Evolutionary conservation across 2,797 vertebrate species (phyloP).

Genomic region (Labroides dimidiatus): DNA sequence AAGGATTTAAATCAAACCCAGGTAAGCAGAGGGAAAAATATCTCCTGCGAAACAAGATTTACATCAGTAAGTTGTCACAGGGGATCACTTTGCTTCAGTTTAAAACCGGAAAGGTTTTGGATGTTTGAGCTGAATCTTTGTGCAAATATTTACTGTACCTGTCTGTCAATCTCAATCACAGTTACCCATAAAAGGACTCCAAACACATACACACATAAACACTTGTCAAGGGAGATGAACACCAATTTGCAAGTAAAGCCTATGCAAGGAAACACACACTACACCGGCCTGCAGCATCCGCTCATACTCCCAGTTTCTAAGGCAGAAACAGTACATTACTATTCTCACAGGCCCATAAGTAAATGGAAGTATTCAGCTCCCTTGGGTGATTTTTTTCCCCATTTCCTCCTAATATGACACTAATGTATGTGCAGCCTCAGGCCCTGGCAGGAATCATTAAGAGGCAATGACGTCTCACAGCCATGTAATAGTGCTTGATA

Average conservation of each 20-base stretch:
- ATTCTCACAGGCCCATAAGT: slow-evolving; percentile 48
- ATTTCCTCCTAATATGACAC: slow-evolving; percentile 68
- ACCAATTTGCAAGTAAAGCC: not conserved
- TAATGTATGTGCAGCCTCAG: slow-evolving; percentile 62
- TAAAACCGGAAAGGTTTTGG: not conserved
- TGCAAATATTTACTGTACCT: not conserved
- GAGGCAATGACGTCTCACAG: slow-evolving; percentile 23
- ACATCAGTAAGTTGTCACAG: not conserved
- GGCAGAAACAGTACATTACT: slow-evolving; percentile 30
- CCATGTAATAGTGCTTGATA: slow-evolving; percentile 16
- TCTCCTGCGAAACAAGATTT: no score
- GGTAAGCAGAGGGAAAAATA: not conserved
- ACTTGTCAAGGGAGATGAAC: no score
- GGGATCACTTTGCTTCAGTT: not conserved
- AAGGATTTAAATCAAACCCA: not conserved
- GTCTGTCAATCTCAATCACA: not conserved
- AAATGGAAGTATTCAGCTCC: slow-evolving; percentile 43
- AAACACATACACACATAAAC: no score
- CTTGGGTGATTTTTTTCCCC: slow-evolving; percentile 43
- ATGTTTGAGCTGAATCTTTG: not conserved
- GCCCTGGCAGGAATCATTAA: slow-evolving; percentile 54
- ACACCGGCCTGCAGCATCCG: slow-evolving; percentile 12
- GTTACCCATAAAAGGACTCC: not conserved
- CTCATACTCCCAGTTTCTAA: slow-evolving; percentile 10
- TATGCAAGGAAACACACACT: slow-evolving; percentile 3